phyloP scores from a whole-genome alignment of 2,888 invertebrate species.

The Pseudococcus viburni region DNA sequence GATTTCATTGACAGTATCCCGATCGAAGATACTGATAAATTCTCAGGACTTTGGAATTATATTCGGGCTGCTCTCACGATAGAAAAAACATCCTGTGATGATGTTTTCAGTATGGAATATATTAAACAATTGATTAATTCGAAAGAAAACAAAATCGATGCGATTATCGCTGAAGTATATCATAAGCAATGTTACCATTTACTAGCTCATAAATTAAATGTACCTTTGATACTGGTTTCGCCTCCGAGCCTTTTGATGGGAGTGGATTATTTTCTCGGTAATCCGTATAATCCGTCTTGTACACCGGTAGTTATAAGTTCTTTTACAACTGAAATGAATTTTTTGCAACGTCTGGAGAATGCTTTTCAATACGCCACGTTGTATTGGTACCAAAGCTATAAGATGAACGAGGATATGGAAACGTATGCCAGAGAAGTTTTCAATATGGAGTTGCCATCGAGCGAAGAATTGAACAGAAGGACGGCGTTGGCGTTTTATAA shows the following conservation, averaged over 20 bases:
- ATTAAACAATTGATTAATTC: neutral
- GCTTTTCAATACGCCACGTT: neutral
- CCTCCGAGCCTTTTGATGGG: neutral
- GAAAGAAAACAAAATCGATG: neutral
- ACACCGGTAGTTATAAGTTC: neutral
- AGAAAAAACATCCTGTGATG: constrained; percentile 68
- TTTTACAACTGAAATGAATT: neutral
- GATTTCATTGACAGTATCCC: neutral
- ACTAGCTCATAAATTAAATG: constrained; percentile 9
- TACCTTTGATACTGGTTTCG: neutral
- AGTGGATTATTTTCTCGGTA: constrained; percentile 4
- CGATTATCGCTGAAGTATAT: constrained; percentile 29
- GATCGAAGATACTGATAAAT: neutral
- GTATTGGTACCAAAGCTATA: neutral
- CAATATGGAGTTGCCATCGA: constrained; percentile 61
- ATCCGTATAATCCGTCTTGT: constrained; percentile 18
- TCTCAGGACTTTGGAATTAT: constrained; percentile 13
- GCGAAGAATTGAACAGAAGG: constrained; percentile 69
- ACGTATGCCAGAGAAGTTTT: constrained; percentile 51
- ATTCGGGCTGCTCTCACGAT: constrained; percentile 68
- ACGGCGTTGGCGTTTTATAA: constrained; percentile 73
- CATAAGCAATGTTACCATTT: neutral
- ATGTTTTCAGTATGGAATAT: neutral
- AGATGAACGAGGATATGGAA: neutral
- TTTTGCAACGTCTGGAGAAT: constrained; percentile 24